These are phyloP conservation scores for Podilymbus podiceps DNA, from an alignment of 2,113 vertebrate genomes.

Conservation along the genomic window DNA sequence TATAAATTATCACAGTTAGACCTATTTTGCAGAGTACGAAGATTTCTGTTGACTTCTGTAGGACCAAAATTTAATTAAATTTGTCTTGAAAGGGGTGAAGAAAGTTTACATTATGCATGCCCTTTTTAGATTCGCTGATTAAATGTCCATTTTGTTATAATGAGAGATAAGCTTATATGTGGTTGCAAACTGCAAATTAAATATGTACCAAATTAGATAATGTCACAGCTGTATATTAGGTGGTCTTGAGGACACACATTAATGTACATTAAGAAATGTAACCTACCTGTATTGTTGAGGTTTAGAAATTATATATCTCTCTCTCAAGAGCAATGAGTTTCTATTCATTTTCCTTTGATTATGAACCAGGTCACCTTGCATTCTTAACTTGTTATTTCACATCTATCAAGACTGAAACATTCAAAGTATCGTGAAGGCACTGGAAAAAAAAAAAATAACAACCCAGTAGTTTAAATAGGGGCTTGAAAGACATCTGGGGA, in stretches of 20 bases:
- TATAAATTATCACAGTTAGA: neutral
- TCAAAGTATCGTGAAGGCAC: neutral
- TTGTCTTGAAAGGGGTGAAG: neutral
- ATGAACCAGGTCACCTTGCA: constrained; percentile 4
- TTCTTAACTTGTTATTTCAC: constrained; percentile 9
- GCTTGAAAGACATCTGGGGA: constrained; percentile 37
- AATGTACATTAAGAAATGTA: neutral
- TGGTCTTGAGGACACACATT: neutral
- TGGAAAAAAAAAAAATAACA: neutral
- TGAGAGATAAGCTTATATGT: neutral
- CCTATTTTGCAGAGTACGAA: neutral
- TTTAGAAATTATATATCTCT: neutral
- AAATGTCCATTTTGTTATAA: constrained; percentile 1
- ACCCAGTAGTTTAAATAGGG: neutral
- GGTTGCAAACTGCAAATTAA: constrained; percentile 19
- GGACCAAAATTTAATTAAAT: constrained; percentile 6
- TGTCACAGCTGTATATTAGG: neutral
- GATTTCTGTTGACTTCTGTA: neutral
- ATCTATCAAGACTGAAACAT: neutral
- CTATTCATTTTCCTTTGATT: neutral
- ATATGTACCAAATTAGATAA: neutral
- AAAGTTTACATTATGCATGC: neutral
- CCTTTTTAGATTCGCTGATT: constrained; percentile 33
- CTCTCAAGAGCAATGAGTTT: neutral
- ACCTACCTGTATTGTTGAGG: neutral